These are phyloP conservation scores for Erannis defoliaria DNA, from an alignment of 2,888 invertebrate species.

Conservation along the genomic window DNA sequence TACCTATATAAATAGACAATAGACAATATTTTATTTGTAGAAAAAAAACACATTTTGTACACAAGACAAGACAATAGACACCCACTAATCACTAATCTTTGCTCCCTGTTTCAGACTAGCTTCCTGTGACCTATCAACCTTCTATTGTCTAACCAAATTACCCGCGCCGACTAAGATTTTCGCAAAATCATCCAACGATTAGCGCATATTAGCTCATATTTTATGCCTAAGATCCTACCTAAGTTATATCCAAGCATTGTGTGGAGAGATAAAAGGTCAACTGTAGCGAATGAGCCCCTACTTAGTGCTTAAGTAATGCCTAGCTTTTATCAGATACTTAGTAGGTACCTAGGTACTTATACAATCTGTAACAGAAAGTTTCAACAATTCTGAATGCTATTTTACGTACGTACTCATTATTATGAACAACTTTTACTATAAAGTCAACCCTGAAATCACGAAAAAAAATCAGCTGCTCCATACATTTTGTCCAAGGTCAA, in stretches of 20 bases:
- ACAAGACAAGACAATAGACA: too few species aligned
- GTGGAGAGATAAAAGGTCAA: conserved; percentile 14
- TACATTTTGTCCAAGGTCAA: too few species aligned
- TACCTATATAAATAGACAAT: too few species aligned
- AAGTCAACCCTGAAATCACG: too few species aligned
- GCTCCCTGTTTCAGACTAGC: not conserved
- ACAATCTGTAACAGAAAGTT: too few species aligned
- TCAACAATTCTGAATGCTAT: too few species aligned
- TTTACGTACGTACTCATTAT: too few species aligned
- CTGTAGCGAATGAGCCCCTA: conserved; percentile 14
- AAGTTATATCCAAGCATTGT: not conserved
- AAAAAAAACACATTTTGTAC: too few species aligned
- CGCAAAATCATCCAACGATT: conserved; percentile 5
- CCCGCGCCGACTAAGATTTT: not conserved
- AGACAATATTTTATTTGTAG: too few species aligned
- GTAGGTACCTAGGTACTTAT: not conserved
- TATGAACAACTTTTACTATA: too few species aligned
- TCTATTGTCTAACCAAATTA: conserved; percentile 2
- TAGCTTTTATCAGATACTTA: conserved; percentile 12
- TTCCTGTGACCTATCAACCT: conserved; percentile 2
- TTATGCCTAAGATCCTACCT: not conserved
- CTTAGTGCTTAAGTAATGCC: conserved; percentile 17
- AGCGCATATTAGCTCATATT: not conserved
- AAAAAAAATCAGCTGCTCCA: too few species aligned
- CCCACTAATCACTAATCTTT: not conserved